Base-by-base conservation (phyloP, 2,797 vertebrate species). In the Mormyrus proboscirostris region DNA sequence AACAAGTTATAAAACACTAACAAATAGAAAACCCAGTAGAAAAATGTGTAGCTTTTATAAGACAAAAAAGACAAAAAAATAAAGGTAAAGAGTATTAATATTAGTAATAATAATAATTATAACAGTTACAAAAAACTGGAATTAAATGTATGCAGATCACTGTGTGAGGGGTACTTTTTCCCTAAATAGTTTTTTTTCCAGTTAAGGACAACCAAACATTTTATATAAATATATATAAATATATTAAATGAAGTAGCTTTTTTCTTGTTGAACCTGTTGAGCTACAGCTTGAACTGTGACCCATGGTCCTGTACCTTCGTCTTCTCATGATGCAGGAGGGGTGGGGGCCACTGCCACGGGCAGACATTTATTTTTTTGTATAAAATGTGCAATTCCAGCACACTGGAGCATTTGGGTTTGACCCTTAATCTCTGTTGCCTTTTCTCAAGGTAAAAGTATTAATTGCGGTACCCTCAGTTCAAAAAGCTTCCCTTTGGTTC, bases 21-120 rank as follows among this genome's bases (percentile, higher is more conserved):
- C 96, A 95, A 93, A 94, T 96, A 96, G 95, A 94, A 94, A 95
- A 96, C 95, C 95, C 95, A 96, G 95, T 96, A 96, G 95, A 96
- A 94, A 94, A 93, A 96, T 93, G 95, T 96, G 96, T 97, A 97
- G 96, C 96, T 95, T 97, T 96, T 96, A 93, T 95, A 95, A 96
- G 94, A 55, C 92, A 88, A 87, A 88, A 90, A 89, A 82, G 89
- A 91, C 73, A 89, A 85, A 90, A 76, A 88, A 87, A 84, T 88
- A 90, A 57, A 92, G 90, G 57, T 69, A 90, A 92, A 55, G 92
- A 93, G 94, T 95, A 96, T 96, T 93, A 93, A 94, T 95, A 95
- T 94, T 94, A 93, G 94, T 96, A 92, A 95, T 95, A 95, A 95
- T 94, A 93, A 94, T 94, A 95, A 94, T 95, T 94, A 95, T 95